Percentiles rank a stretch among this genome's conserved stretches.
Conservation (phyloP, 2,113 vertebrate genomes). For the Emydura subglobosa region DNA sequence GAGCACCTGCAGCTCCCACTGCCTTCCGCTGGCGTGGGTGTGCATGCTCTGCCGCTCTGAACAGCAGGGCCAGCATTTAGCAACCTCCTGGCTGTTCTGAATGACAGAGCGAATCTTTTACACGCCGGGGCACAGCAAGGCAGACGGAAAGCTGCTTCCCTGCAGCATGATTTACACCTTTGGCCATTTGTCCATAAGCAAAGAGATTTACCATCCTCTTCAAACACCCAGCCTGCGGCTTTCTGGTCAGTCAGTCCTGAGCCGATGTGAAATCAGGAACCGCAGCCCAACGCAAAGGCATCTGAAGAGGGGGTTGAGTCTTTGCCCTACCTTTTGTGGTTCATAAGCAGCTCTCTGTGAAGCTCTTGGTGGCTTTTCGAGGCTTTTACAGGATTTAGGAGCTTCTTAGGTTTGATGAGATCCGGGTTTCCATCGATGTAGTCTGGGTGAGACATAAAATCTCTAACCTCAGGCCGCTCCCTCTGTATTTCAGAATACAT, state of each 20-base stretch:
- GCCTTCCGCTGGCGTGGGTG: not conserved
- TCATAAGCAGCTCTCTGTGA: conserved; percentile 89
- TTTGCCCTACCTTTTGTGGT: conserved; percentile 85
- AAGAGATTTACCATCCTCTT: not conserved
- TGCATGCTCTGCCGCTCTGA: not conserved
- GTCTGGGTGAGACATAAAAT: conserved; percentile 83
- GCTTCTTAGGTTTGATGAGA: conserved; percentile 91
- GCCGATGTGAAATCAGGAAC: not conserved
- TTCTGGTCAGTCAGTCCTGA: not conserved
- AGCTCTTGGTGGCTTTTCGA: conserved; percentile 90
- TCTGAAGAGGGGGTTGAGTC: not conserved
- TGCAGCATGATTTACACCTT: not conserved
- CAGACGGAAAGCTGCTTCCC: not conserved
- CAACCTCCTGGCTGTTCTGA: rapidly evolving
- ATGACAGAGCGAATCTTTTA: not conserved
- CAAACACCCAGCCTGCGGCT: not conserved
- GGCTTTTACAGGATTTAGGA: conserved; percentile 87
- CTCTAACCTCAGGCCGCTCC: conserved; percentile 78
- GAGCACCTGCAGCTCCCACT: not conserved
- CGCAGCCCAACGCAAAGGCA: rapidly evolving
- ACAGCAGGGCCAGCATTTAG: not conserved
- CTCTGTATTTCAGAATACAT: conserved; percentile 88
- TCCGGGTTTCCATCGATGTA: conserved; percentile 84
- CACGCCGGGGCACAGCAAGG: rapidly evolving
- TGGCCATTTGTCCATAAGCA: not conserved